Conservation (phyloP, 2,797 vertebrate species). For the Spea hammondii region DNA sequence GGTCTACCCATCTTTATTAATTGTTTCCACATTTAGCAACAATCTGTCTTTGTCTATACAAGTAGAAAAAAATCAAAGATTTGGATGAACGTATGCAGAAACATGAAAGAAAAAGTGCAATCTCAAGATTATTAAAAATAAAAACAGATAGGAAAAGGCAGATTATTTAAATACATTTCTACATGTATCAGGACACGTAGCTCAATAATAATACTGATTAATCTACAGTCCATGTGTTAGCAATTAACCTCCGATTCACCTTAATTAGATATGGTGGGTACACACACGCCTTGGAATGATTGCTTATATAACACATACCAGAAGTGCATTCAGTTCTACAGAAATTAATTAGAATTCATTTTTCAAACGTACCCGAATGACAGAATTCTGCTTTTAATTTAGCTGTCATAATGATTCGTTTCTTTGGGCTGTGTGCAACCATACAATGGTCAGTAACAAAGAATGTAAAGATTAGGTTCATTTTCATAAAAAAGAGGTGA, state of each 20-base stretch:
- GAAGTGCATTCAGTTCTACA: neutral
- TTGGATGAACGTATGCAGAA: too few species aligned
- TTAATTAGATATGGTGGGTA: neutral
- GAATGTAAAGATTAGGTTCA: neutral
- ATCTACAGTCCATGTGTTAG: neutral
- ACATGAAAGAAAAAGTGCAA: too few species aligned
- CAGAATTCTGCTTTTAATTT: constrained; percentile 2
- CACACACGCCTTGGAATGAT: neutral
- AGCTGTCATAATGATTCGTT: neutral
- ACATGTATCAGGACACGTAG: too few species aligned
- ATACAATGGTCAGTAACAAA: neutral
- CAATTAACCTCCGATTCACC: neutral
- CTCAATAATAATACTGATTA: too few species aligned
- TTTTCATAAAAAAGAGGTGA: neutral
- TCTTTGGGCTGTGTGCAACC: neutral
- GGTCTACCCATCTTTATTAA: too few species aligned
- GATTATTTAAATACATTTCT: too few species aligned
- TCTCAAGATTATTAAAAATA: too few species aligned
- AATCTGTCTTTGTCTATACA: too few species aligned
- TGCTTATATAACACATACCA: neutral
- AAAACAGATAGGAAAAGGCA: too few species aligned
- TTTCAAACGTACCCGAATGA: neutral
- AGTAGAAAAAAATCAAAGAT: too few species aligned
- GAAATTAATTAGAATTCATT: neutral
- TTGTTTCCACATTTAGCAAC: too few species aligned